A percentile compares a stretch with the other conserved stretches of the same genome.
Evolutionary conservation across 2,797 vertebrate species (phyloP).

Genomic region (Anas flavirostris): DNA sequence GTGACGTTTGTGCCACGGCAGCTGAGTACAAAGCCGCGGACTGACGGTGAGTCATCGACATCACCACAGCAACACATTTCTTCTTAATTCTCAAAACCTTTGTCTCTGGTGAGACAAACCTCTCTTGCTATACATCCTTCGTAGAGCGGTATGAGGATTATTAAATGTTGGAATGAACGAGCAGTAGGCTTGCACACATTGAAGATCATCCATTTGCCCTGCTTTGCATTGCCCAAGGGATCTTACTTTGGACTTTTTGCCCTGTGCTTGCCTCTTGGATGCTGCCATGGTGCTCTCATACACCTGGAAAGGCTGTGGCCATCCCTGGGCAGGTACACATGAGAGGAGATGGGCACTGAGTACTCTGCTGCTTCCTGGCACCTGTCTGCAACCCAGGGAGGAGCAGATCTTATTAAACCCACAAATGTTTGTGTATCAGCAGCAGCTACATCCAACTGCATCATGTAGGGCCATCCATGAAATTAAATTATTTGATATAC

Average conservation of each 20-base stretch:
- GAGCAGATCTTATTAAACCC: background rate
- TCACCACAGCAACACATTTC: conserved; percentile 46
- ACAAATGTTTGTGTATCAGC: background rate
- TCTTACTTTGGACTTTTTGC: background rate
- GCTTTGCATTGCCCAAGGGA: background rate
- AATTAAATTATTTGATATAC: background rate
- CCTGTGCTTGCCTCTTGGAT: background rate
- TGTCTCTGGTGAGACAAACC: background rate
- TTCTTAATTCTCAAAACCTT: background rate
- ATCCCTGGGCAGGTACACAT: fast-evolving
- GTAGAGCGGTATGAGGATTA: fast-evolving
- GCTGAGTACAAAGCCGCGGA: background rate
- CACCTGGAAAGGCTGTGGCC: background rate
- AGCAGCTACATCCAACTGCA: background rate
- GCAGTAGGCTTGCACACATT: background rate
- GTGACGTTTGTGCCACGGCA: background rate
- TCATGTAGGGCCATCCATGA: conserved; percentile 1
- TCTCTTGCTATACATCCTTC: fast-evolving
- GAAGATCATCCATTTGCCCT: background rate
- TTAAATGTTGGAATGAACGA: background rate
- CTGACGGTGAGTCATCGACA: conserved; percentile 25
- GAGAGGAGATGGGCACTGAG: background rate
- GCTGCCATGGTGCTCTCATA: background rate
- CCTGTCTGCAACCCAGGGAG: background rate
- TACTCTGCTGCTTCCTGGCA: background rate